These are phyloP conservation scores for Equus quagga DNA, from an alignment of 2,113 vertebrate species.

Conservation along the genomic window DNA sequence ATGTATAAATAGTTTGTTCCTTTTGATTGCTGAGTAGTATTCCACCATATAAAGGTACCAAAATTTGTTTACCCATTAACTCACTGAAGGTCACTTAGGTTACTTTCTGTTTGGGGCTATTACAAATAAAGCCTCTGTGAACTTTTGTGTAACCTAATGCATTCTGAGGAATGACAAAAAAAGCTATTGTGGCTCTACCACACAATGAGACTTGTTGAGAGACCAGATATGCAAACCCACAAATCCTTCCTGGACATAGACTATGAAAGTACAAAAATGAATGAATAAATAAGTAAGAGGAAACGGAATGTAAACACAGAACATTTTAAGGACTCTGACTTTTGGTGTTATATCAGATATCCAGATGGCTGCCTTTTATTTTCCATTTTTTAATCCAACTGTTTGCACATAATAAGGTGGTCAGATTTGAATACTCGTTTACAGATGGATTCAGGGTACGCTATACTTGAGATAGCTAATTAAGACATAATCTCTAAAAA, in stretches of 20 bases:
- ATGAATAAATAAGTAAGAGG: slow-evolving; percentile 17
- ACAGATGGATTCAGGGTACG: slow-evolving; percentile 58
- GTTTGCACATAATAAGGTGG: slow-evolving; percentile 67
- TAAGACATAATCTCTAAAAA: slow-evolving; percentile 77
- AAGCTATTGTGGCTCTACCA: not conserved
- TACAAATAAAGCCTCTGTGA: not conserved
- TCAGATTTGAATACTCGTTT: slow-evolving; percentile 72
- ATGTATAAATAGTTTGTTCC: not conserved
- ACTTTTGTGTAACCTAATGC: not conserved
- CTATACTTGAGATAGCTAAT: slow-evolving; percentile 63
- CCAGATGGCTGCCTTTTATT: slow-evolving; percentile 64
- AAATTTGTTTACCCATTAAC: not conserved
- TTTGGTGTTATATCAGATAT: slow-evolving; percentile 32
- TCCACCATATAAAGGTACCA: not conserved
- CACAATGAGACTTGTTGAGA: not conserved
- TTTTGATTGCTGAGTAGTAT: not conserved
- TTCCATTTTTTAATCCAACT: slow-evolving; percentile 60
- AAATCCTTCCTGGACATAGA: not conserved
- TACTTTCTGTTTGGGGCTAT: not conserved
- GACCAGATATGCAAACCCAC: not conserved
- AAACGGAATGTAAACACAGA: slow-evolving; percentile 40
- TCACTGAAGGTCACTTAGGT: not conserved
- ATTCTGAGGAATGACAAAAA: slow-evolving; percentile 42
- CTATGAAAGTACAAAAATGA: slow-evolving; percentile 27
- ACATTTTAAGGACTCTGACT: slow-evolving; percentile 39